Evolutionary conservation across 2,888 invertebrate species (phyloP), one percentile per base, ranked within the genome.

Genomic region (Rhagonycha fulva): DNA sequence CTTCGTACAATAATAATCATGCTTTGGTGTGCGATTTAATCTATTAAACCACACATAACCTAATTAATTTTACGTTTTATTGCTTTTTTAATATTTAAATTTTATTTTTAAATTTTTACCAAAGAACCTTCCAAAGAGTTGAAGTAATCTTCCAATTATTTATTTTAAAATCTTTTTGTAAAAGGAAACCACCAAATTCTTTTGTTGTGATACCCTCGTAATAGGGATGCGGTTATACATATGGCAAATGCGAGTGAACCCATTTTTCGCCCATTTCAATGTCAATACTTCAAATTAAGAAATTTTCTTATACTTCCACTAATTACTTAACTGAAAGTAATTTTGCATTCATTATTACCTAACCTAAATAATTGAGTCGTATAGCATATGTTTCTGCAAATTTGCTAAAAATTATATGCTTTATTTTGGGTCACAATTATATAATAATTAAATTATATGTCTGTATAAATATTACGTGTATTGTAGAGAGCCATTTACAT

Each of bases 171-270:
- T 14, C 12, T 62, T 62, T 62, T 62, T 62, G 30, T 71, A 23
- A 30, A 19, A 23, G 23, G 23, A 30, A 61, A 28, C 71, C 71
- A 71, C 63, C n/a, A 62, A 30, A 71, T 26, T 28, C 61, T 28
- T 72, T 72, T 28, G 66, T 72, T 72, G 14, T 19, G 62, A 24
- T 60, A 68, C 68, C 14, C 14, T 63, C 19, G 14, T 28, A 28
- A 30, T 32, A 11, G 68, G 76, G 76, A 72, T 72, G 77, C 70
- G 77, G 77, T 77, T 66, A 67, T 70, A 67, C 77, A 77, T 77
- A 71, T 77, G 77, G 77, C 62, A 72, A 75, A 77, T 75, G 30
- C 30, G 47, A 67, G 24, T 60, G 26, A 70, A 68, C 70, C 62
- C 60, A 68, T 77, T 76, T 71, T 67, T 69, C 71, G 66, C 71